These are phyloP conservation scores for Eueides isabella DNA, from an alignment of 1,140 invertebrate species.

Conservation along the genomic window DNA sequence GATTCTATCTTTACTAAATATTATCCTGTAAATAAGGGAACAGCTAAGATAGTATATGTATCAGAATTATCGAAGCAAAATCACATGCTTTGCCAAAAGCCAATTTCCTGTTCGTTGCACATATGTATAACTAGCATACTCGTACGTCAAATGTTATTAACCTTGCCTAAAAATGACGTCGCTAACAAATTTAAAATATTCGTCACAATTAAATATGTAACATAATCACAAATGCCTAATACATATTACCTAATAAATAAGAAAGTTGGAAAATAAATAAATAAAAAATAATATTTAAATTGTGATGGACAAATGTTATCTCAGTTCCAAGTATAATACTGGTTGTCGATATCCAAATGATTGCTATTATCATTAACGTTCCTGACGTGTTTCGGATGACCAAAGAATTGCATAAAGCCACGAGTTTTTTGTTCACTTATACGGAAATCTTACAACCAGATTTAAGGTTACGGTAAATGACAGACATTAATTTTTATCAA, in stretches of 20 bases:
- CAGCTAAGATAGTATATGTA: conserved; percentile 23
- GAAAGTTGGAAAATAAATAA: background rate
- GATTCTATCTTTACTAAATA: conserved; percentile 45
- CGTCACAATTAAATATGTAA: background rate
- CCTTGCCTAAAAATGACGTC: background rate
- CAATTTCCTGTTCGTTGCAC: conserved; percentile 28
- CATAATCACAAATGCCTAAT: background rate
- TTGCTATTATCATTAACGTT: conserved; percentile 40
- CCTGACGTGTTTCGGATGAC: conserved; percentile 26
- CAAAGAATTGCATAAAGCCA: conserved; percentile 18
- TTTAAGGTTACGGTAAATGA: conserved; percentile 17
- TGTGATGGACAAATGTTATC: background rate
- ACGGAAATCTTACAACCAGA: conserved; percentile 25
- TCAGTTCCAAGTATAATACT: background rate
- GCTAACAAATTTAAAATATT: background rate
- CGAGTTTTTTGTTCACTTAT: conserved; percentile 20
- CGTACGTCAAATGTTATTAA: conserved; percentile 25
- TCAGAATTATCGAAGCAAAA: conserved; percentile 1
- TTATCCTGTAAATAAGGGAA: conserved; percentile 34
- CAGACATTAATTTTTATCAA: conserved; percentile 9
- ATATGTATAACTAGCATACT: conserved; percentile 7
- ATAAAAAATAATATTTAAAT: background rate
- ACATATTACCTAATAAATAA: background rate
- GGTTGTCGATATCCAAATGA: conserved; percentile 40
- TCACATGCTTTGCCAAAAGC: conserved; percentile 24